These are phyloP conservation scores for Gortyna flavago DNA, from an alignment of 2,888 invertebrate species.

Conservation along the genomic window DNA sequence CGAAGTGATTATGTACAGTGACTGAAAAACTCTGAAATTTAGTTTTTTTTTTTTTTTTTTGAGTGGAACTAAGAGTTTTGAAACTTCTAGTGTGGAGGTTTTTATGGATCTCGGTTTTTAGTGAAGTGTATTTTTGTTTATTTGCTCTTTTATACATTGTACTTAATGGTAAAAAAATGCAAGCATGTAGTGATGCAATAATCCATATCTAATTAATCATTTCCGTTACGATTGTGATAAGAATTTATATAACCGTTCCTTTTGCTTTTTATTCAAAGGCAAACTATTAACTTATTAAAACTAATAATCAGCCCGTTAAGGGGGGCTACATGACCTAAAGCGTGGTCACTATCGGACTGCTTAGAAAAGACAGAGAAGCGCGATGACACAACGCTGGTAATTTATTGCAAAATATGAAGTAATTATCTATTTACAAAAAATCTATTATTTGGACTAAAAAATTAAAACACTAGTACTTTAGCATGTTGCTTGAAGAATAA, in stretches of 20 bases:
- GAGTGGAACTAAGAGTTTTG: conserved; percentile 6
- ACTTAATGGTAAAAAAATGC: background rate
- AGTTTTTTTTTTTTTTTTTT: conserved; percentile 6
- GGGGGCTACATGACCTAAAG: too few relatives aligned
- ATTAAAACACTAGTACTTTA: too few relatives aligned
- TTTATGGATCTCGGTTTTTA: background rate
- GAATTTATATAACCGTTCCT: background rate
- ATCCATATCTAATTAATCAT: conserved; percentile 28
- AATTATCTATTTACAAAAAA: too few relatives aligned
- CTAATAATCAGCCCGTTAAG: too few relatives aligned
- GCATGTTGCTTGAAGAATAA: too few relatives aligned
- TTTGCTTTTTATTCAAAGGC: background rate
- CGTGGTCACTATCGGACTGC: too few relatives aligned
- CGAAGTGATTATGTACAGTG: conserved; percentile 28
- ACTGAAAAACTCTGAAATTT: background rate
- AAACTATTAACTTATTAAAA: background rate
- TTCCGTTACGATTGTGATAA: conserved; percentile 11
- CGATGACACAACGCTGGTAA: too few relatives aligned
- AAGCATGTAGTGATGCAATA: conserved; percentile 20
- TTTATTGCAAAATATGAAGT: too few relatives aligned
- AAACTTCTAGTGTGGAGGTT: background rate
- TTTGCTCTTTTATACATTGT: conserved; percentile 9
- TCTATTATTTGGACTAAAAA: too few relatives aligned
- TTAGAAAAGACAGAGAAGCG: too few relatives aligned
- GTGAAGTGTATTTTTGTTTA: conserved; percentile 14